Evolutionary conservation across 1,140 invertebrate genomes (phyloP), one percentile per base, ranked within the genome.

Genomic region (Bombyx mori): DNA sequence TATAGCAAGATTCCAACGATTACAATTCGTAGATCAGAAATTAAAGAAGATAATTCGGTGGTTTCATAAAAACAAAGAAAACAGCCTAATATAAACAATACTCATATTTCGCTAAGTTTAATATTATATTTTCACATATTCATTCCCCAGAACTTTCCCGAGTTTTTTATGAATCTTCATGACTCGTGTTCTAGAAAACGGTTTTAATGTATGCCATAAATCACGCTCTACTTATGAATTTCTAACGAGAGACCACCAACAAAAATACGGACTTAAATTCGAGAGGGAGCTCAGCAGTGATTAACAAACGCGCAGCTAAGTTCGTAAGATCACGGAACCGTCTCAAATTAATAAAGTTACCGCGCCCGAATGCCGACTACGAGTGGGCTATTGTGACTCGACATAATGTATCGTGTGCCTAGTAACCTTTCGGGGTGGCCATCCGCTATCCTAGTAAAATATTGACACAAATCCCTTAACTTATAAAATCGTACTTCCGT

Each of bases 401-500:
- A 57, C 44, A 58, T 60, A 46, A 60, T 58, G 63, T 61, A 54
- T 44, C 53, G 53, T 42, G 26, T 57, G 63, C 52, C 55, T 53
- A 22, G 50, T 61, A 61, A 62, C 53, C 46, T 26, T 47, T 47
- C 52, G 57, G 26, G 60, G 62, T 60, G 62, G 57, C 57, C 60
- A 67, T 73, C 72, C 67, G 71, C 69, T 75, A 70, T 86, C 81
- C 83, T 86, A 85, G 75, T 86, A 83, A 82, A 86, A 86, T 86
- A 84, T 86, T 86, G 79, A 85, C 83, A 84, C 73, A 81, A 83
- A 86, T 84, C 83, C 83, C 83, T 84, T 82, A 86, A 85, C 77
- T 86, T 86, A 86, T 86, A 85, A 86, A 86, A 86, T 83, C 71
- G 75, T 77, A 71, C 75, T 82, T 77, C 74, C 75, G 73, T 81